Conservation (phyloP, 2,888 invertebrate genomes). For the Troides helena region DNA sequence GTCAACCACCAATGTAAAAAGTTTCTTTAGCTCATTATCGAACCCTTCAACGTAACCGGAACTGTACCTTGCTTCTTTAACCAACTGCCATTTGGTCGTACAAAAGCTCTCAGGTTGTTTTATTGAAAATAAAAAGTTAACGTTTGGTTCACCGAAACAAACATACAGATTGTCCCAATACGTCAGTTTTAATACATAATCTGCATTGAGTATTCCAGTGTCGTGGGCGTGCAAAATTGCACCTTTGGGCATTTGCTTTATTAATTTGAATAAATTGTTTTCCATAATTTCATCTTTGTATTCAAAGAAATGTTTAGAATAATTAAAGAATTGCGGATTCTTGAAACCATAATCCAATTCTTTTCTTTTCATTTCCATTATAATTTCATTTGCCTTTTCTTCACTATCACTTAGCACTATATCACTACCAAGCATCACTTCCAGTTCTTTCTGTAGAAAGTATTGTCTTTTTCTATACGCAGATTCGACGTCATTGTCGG, state of each 20-base stretch:
- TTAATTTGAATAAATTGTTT: conserved; percentile 82
- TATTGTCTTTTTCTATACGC: conserved; percentile 55
- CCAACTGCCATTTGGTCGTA: conserved; percentile 67
- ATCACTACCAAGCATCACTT: conserved; percentile 75
- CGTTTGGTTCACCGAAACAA: conserved; percentile 56
- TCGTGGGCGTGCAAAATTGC: conserved; percentile 86
- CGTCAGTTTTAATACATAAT: conserved; percentile 82
- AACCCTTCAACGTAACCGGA: conserved; percentile 73
- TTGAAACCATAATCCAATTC: conserved; percentile 73
- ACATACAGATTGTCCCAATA: conserved; percentile 81
- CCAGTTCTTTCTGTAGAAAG: conserved; percentile 72
- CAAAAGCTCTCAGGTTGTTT: conserved; percentile 46
- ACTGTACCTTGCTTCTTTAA: conserved; percentile 69
- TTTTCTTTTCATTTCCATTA: conserved; percentile 78
- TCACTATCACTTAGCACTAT: conserved; percentile 75
- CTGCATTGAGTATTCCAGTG: conserved; percentile 80
- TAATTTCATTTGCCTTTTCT: conserved; percentile 74
- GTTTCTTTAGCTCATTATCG: conserved; percentile 72
- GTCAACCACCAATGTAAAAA: conserved; percentile 78
- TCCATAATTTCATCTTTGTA: conserved; percentile 80
- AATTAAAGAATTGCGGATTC: conserved; percentile 77
- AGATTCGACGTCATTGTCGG: conserved; percentile 37
- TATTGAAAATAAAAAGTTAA: conserved; percentile 56
- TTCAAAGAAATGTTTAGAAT: conserved; percentile 84
- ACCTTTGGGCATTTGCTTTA: conserved; percentile 87